A percentile compares a stretch with the other conserved stretches of the same genome.
phyloP scores from a whole-genome alignment of 2,888 invertebrate genomes.

The Merodon equestris region DNA sequence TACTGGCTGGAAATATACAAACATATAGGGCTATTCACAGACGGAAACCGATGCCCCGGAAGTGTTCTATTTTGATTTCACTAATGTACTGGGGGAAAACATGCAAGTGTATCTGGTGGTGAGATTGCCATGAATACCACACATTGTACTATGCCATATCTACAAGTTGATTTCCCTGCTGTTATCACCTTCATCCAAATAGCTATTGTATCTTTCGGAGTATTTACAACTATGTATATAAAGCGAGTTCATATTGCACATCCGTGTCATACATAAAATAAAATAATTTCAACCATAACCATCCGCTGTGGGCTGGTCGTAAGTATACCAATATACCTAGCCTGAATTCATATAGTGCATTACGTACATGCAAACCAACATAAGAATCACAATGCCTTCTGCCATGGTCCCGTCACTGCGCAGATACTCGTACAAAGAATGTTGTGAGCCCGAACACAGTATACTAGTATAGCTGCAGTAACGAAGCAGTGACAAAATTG shows the following conservation, averaged over 20 bases:
- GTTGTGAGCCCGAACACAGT: no score
- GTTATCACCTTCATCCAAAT: no score
- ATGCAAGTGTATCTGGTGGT: slow-evolving; percentile 31
- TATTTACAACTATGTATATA: slow-evolving; percentile 30
- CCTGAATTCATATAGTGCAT: no score
- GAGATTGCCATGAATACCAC: slow-evolving; percentile 18
- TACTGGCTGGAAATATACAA: slow-evolving; percentile 23
- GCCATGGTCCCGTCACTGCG: no score
- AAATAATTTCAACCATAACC: slow-evolving; percentile 42
- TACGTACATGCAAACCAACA: no score
- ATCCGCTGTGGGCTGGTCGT: no score
- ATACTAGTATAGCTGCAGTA: no score
- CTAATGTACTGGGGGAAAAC: slow-evolving; percentile 20
- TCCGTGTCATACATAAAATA: slow-evolving; percentile 36
- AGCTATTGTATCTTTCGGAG: slow-evolving; percentile 19
- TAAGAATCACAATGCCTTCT: no score
- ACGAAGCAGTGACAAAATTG: slow-evolving; percentile 6
- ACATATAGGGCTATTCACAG: no score
- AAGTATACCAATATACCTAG: no score
- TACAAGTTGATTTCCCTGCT: slow-evolving; percentile 26
- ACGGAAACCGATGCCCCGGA: slow-evolving; percentile 50
- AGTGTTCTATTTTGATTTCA: slow-evolving; percentile 43
- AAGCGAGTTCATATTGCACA: slow-evolving; percentile 49
- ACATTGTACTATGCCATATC: slow-evolving; percentile 39
- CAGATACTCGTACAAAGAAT: no score